A percentile compares a stretch with the other conserved stretches of the same genome.
Conservation (phyloP, 2,797 vertebrate species). For the Dryobates pubescens region DNA sequence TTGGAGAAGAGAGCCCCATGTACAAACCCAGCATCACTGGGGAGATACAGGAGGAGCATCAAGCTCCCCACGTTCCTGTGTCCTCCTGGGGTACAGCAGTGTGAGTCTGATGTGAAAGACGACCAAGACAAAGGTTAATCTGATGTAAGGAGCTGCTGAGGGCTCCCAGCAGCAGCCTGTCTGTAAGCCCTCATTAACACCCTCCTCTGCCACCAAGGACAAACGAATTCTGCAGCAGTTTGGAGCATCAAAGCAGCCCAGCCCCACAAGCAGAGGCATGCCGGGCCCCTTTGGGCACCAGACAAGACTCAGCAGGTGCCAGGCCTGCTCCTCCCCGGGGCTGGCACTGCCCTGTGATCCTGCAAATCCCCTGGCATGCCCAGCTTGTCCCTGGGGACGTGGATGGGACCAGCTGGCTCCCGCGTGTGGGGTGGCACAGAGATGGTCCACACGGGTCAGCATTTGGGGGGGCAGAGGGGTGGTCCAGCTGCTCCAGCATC, state of each 20-base stretch:
- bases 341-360: rapidly evolving
- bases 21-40: background rate
- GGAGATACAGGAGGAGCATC: too few species aligned
- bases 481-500: too few species aligned
- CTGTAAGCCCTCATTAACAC: background rate
- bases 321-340: background rate
- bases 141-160: background rate
- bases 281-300: background rate
- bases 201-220: background rate
- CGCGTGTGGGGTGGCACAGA: too few species aligned
- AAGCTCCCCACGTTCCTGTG: rapidly evolving
- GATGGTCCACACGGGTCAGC: too few species aligned
- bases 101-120: background rate
- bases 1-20: rapidly evolving
- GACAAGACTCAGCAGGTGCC: background rate
- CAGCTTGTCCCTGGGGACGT: rapidly evolving
- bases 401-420: too few species aligned
- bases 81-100: background rate
- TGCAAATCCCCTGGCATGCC: rapidly evolving
- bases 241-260: background rate
- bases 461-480: too few species aligned
- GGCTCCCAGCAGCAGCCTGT: background rate
- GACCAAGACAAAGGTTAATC: background rate
- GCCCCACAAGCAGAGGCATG: background rate
- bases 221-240: background rate